phyloP scores from a whole-genome alignment of 2,888 invertebrate genomes.

The Salticus scenicus region DNA sequence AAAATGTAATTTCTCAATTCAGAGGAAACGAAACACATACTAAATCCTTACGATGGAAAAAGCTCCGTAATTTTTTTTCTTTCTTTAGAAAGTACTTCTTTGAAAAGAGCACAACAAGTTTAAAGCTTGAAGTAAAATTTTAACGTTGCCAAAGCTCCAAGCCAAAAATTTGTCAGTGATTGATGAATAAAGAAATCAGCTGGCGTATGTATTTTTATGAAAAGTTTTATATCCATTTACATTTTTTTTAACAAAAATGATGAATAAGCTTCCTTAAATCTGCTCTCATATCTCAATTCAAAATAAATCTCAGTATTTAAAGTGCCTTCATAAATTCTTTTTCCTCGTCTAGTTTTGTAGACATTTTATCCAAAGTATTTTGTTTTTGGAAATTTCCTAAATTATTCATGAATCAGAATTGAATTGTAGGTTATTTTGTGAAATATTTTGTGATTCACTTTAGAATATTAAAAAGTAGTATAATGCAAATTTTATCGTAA shows the following conservation, averaged over 20 bases:
- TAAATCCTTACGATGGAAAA: not conserved
- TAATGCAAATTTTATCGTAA: no score
- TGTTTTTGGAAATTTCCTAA: not conserved
- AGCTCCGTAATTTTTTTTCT: not conserved
- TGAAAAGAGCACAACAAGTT: constrained; percentile 12
- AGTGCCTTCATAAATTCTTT: constrained; percentile 5
- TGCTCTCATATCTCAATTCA: constrained; percentile 12
- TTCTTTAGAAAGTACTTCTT: not conserved
- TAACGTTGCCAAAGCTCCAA: constrained; percentile 46
- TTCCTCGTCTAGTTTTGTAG: not conserved
- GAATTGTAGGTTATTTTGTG: no score
- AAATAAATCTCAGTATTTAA: constrained; percentile 13
- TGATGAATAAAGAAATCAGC: constrained; percentile 67
- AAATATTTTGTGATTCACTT: not conserved
- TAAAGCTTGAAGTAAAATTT: constrained; percentile 35
- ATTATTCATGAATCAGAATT: not conserved
- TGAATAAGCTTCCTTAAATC: constrained; percentile 3
- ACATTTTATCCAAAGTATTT: not conserved
- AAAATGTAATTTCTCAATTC: no score
- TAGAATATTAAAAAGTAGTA: no score
- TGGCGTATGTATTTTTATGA: constrained; percentile 54
- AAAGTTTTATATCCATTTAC: constrained; percentile 44
- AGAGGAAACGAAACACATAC: no score
- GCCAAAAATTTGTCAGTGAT: constrained; percentile 69
- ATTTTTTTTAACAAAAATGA: constrained; percentile 7